Conservation (phyloP, 2,113 vertebrate species). For the Nyctibius bracteatus region DNA sequence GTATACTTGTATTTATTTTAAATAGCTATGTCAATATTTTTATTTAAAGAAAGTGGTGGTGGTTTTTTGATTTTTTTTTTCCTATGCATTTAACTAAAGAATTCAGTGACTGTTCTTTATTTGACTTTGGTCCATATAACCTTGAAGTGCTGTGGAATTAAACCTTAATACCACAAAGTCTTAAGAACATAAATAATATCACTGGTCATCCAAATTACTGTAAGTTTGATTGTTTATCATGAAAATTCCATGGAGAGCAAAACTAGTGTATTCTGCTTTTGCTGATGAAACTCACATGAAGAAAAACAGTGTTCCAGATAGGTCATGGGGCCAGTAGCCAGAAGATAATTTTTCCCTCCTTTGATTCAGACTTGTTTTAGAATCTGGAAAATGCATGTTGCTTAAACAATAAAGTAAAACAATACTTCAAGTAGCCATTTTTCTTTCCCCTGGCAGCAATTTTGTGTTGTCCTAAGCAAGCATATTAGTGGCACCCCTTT, state of each 20-base stretch:
- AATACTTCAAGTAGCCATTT: neutral
- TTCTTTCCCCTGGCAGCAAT: neutral
- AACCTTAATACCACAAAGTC: neutral
- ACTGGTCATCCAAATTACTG: neutral
- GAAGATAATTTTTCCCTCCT: neutral
- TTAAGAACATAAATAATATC: neutral
- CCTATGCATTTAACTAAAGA: constrained; percentile 27
- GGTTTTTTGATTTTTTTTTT: neutral
- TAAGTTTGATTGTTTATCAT: neutral
- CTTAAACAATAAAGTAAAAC: neutral
- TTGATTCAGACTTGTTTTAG: neutral
- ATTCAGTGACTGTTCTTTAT: constrained; percentile 47
- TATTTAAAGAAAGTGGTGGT: constrained; percentile 38
- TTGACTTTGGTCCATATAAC: constrained; percentile 38
- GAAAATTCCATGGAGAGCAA: neutral
- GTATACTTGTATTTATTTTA: constrained; percentile 60
- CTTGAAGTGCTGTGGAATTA: constrained; percentile 31
- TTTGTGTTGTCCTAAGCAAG: neutral
- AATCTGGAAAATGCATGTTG: neutral
- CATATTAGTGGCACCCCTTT: neutral
- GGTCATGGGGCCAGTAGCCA: neutral
- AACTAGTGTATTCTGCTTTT: neutral
- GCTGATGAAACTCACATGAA: neutral
- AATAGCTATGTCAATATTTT: constrained; percentile 64
- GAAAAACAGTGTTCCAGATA: neutral